phyloP scores from a whole-genome alignment of 2,888 invertebrate species.

The Phalera bucephala region DNA sequence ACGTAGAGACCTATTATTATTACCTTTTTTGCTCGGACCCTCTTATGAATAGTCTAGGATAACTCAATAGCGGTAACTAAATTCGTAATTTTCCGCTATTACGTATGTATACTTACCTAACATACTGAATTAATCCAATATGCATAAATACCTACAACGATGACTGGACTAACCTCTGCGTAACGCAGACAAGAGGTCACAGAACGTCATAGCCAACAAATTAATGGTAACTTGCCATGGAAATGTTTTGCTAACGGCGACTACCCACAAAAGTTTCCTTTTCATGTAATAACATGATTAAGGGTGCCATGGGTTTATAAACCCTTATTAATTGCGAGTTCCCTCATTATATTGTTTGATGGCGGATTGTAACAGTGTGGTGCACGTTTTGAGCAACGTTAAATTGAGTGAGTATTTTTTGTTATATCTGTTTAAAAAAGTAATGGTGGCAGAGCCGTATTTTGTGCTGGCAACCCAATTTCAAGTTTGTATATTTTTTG shows the following conservation, averaged over 20 bases:
- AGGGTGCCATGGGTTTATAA: constrained; percentile 32
- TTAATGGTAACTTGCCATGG: constrained; percentile 45
- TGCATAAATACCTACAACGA: constrained; percentile 11
- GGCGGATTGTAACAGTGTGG: constrained; percentile 13
- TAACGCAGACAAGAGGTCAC: constrained; percentile 1
- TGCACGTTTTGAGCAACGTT: constrained; percentile 1
- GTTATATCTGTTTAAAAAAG: too few relatives aligned
- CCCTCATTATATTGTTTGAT: constrained; percentile 28
- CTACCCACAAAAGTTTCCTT: constrained; percentile 45
- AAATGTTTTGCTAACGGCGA: constrained; percentile 38
- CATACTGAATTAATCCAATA: not conserved
- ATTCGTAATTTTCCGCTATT: not conserved
- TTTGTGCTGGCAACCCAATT: too few relatives aligned
- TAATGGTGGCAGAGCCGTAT: too few relatives aligned
- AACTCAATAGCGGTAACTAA: not conserved
- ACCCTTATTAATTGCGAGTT: constrained; percentile 5
- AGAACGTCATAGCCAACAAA: constrained; percentile 20
- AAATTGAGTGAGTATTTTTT: constrained; percentile 23
- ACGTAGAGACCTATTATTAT: too few relatives aligned
- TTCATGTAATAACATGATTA: constrained; percentile 32
- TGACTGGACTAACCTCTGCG: constrained; percentile 18
- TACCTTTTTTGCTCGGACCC: too few relatives aligned
- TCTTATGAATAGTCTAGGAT: too few relatives aligned
- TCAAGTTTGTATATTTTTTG: too few relatives aligned
- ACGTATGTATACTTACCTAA: not conserved